A percentile compares a stretch with the other conserved stretches of the same genome.
Conservation (phyloP, 2,113 vertebrate species). For the Zapus hudsonius region DNA sequence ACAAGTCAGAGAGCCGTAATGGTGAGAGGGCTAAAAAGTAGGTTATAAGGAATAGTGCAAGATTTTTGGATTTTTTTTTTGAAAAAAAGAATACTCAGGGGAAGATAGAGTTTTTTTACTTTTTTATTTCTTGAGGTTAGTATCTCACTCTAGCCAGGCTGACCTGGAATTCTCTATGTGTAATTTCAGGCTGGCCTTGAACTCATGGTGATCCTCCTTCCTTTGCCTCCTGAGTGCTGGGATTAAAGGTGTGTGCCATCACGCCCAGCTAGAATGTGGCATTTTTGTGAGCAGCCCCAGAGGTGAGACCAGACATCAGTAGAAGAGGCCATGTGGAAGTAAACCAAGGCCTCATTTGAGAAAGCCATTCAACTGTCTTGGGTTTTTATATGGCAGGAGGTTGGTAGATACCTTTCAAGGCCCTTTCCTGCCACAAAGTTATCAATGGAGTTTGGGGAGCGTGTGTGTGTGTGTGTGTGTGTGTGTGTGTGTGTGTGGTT, state of each 20-base stretch:
- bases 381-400: background rate
- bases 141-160: too few relatives aligned
- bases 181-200: too few relatives aligned
- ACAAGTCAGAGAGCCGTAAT: background rate
- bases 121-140: too few relatives aligned
- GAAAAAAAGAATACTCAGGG: background rate
- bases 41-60: background rate
- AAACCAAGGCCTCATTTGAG: background rate
- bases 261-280: background rate
- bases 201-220: too few relatives aligned
- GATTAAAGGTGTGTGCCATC: too few relatives aligned
- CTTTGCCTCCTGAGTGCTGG: too few relatives aligned
- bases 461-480: background rate
- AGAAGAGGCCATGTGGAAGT: background rate
- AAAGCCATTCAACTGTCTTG: background rate
- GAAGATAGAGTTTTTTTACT: background rate
- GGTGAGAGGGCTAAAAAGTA: background rate
- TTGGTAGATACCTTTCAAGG: background rate
- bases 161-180: too few relatives aligned
- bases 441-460: background rate
- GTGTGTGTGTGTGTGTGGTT: background rate
- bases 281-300: background rate
- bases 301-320: background rate
- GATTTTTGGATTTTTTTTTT: background rate
- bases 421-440: background rate